Evolutionary conservation across 2,113 vertebrate species (phyloP).

Genomic region (Oreochromis tanganicae): DNA sequence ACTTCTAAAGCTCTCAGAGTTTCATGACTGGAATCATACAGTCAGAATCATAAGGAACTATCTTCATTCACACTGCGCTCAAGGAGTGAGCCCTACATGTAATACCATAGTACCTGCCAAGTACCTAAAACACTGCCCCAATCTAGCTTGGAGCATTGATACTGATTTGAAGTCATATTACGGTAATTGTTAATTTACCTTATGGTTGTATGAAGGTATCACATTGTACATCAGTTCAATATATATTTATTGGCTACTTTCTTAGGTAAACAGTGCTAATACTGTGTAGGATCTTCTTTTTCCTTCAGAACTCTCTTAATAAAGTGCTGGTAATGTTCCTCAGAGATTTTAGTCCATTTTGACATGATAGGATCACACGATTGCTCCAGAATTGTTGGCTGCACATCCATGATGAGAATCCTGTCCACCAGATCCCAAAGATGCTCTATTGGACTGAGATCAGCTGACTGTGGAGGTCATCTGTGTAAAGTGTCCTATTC

Average conservation of each 20-base stretch:
- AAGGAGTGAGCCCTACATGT: not conserved
- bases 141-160: not conserved
- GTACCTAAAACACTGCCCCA: not conserved
- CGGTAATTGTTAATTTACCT: not conserved
- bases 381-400: not conserved
- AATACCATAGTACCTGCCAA: not conserved
- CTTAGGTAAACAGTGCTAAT: not conserved
- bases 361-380: not conserved
- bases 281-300: not conserved
- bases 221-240: not conserved
- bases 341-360: not conserved
- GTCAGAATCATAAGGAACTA: not conserved
- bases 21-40: not conserved
- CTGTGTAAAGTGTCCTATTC: not conserved
- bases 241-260: not conserved
- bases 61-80: not conserved
- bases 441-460: not conserved
- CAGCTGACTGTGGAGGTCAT: not conserved
- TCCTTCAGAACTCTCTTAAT: not conserved
- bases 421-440: not conserved
- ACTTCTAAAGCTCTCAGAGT: not conserved
- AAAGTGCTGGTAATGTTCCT: not conserved
- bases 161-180: not conserved
- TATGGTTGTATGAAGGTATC: not conserved
- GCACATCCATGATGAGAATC: not conserved